A percentile compares a stretch with the other conserved stretches of the same genome.
Evolutionary conservation across 1,140 invertebrate genomes (phyloP).

Genomic region (Reticulitermes speratus): DNA sequence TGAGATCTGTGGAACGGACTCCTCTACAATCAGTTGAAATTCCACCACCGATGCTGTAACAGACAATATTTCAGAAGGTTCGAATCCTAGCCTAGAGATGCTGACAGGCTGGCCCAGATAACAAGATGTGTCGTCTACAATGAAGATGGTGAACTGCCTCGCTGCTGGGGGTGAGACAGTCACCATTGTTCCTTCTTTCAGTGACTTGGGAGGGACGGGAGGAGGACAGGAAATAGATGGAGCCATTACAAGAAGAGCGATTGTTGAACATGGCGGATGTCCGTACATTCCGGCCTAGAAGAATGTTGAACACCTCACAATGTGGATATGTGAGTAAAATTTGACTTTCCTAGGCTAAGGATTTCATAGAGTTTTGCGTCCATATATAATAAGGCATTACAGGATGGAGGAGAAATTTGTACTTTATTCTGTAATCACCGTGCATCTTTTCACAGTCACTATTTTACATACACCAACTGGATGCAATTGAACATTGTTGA

Average conservation of each 20-base stretch:
- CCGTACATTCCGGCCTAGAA: not conserved
- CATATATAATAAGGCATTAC: not conserved
- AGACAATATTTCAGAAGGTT: not conserved
- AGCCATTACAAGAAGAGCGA: not conserved
- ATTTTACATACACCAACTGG: too few relatives aligned
- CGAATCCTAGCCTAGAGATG: not conserved
- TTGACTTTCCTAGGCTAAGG: too few relatives aligned
- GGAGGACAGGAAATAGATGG: not conserved
- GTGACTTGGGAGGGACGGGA: not conserved
- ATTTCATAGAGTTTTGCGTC: too few relatives aligned
- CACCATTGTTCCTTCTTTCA: constrained; percentile 15
- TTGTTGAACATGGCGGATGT: not conserved
- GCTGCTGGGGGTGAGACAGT: not conserved
- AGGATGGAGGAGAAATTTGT: too few relatives aligned
- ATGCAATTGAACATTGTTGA: too few relatives aligned
- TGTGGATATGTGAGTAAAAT: not conserved
- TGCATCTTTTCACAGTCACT: too few relatives aligned
- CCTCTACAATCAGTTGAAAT: too few relatives aligned
- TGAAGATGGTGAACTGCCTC: too few relatives aligned
- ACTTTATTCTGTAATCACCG: too few relatives aligned
- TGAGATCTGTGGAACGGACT: too few relatives aligned
- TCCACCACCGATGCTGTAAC: not conserved
- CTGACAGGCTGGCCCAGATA: constrained; percentile 1
- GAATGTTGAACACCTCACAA: not conserved
- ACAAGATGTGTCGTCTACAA: not conserved